phyloP scores from a whole-genome alignment of 2,113 vertebrate species.

The Rhea americana region DNA sequence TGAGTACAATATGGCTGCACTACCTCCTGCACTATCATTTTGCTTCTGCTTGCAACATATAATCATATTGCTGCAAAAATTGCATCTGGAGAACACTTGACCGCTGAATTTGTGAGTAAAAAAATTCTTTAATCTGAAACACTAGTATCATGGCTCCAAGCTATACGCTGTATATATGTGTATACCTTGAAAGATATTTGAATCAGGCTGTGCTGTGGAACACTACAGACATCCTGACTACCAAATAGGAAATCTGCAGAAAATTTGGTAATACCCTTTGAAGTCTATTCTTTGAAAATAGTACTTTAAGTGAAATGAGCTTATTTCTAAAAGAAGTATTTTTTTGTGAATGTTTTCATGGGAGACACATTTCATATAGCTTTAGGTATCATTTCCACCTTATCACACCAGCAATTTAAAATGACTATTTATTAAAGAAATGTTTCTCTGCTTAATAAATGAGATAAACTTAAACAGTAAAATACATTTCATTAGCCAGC shows the following conservation, averaged over 20 bases:
- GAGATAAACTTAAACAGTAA: slow-evolving; percentile 67
- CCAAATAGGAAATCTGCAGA: slow-evolving; percentile 69
- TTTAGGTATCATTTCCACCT: slow-evolving; percentile 73
- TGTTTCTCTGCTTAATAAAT: slow-evolving; percentile 57
- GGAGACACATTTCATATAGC: slow-evolving; percentile 66
- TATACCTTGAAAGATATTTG: slow-evolving; percentile 64
- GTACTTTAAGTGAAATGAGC: slow-evolving; percentile 59
- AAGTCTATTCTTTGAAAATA: slow-evolving; percentile 76
- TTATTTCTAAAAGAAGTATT: slow-evolving; percentile 63
- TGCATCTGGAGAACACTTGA: slow-evolving; percentile 56
- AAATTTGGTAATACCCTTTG: slow-evolving; percentile 70
- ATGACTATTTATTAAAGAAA: slow-evolving; percentile 74
- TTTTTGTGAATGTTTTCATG: slow-evolving; percentile 63
- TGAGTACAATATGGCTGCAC: not conserved
- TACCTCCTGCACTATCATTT: not conserved
- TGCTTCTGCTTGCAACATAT: not conserved
- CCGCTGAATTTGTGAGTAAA: slow-evolving; percentile 39
- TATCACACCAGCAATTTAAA: slow-evolving; percentile 67
- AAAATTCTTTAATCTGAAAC: slow-evolving; percentile 27
- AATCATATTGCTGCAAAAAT: not conserved
- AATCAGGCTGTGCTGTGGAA: slow-evolving; percentile 41
- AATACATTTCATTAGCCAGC: slow-evolving; percentile 55
- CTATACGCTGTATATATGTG: not conserved
- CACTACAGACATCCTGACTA: slow-evolving; percentile 65
- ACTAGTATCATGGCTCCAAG: slow-evolving; percentile 49